Percentiles rank a stretch among this genome's conserved stretches.
Evolutionary conservation across 2,888 invertebrate species (phyloP).

Genomic region (Megamerina dolium): DNA sequence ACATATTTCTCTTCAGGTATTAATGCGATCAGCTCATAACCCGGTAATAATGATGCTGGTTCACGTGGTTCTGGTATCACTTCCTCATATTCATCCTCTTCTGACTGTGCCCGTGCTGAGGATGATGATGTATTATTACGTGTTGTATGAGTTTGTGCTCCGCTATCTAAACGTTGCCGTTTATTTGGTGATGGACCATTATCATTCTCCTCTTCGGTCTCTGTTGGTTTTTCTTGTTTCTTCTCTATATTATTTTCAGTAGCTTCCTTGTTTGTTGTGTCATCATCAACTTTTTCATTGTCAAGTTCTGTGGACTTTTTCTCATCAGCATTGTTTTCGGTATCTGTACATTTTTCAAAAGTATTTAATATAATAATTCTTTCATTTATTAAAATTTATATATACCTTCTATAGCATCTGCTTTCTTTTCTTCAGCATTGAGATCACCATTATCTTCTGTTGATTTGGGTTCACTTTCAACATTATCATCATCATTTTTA

Average conservation of each 20-base stretch:
- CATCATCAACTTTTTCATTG: conserved; percentile 1
- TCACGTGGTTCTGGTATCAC: conserved; percentile 39
- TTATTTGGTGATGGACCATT: conserved; percentile 34
- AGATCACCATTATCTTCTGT: conserved; percentile 4
- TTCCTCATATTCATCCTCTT: conserved; percentile 38
- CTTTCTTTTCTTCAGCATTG: conserved; percentile 7
- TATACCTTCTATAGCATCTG: conserved; percentile 8
- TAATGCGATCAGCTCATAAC: conserved; percentile 47
- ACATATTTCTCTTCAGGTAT: conserved; percentile 46
- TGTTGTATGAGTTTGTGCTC: too few relatives aligned
- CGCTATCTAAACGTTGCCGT: conserved; percentile 23
- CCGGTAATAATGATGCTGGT: conserved; percentile 34
- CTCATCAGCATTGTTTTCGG: not conserved
- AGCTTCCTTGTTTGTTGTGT: not conserved
- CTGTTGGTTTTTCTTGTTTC: conserved; percentile 16
- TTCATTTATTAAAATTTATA: too few relatives aligned
- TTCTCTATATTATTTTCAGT: conserved; percentile 6
- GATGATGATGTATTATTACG: conserved; percentile 5
- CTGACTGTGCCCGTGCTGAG: conserved; percentile 4
- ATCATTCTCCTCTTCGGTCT: conserved; percentile 15
- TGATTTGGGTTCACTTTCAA: not conserved
- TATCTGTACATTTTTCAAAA: not conserved
- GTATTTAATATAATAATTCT: too few relatives aligned
- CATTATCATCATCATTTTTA: not conserved
- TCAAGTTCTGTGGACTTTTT: not conserved